Base-by-base conservation (phyloP, 2,113 vertebrate species). In the Mandrillus leucophaeus region DNA sequence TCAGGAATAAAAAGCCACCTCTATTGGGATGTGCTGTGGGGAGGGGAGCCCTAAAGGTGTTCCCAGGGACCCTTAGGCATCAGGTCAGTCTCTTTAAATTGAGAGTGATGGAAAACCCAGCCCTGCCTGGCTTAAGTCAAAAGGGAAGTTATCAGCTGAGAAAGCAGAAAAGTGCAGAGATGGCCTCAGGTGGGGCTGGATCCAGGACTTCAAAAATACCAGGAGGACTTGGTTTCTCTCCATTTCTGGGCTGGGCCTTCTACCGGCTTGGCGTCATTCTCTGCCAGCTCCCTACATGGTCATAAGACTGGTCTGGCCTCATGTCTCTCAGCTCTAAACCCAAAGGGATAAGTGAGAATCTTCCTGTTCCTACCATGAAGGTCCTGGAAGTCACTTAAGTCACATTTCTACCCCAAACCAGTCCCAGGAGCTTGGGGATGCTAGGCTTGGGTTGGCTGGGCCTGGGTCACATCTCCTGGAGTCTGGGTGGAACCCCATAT, bases 141-240 rank as follows among this genome's bases (percentile, higher is more conserved):
- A 52, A 76, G 35, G 20, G 35, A 55, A 20, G 55, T 55, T 30
- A 48, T 8, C 13, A 3, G 45, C 43, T 73, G 17, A 61, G 52
- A 38, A 50, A 30, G 43, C 8, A 30, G 27, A 17, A 30, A 64
- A 6, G 11, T 30, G 1, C 45, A 30, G 16, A 6, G 55, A 3
- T 23, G 55, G 70, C 85, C 94, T 81, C 90, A 48, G 82, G 80
- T 14, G 20, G 85, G 84, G 84, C 61, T 93, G 61, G 76, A 48
- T 80, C 84, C 22, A 61, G 75, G 68, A 55, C 73, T 52, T 45
- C 64, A 66, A 23, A 73, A 14, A 9, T n/a, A 6, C 17, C 52
- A 32, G n/a, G 9, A 10, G 43, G 48, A 35, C 27, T 68, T 7
- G 0, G 3, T 40, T 52, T 57, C 66, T 92, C 5, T 73, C 2